Evolutionary conservation across 2,888 invertebrate species (phyloP).

Genomic region (Muschampia plurimacula): DNA sequence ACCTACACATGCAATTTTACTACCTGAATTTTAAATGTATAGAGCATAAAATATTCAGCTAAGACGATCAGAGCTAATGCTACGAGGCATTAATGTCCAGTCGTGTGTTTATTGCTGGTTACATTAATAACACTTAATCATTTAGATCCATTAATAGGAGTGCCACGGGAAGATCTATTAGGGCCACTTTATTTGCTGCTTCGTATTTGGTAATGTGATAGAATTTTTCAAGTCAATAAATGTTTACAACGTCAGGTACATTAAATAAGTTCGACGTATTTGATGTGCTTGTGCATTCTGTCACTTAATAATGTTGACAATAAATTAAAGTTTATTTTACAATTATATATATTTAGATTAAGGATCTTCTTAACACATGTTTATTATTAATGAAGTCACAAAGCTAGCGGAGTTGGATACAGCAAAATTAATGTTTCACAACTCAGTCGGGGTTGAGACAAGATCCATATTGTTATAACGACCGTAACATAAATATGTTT

Average conservation of each 20-base stretch:
- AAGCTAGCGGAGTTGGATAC: slow-evolving; percentile 7
- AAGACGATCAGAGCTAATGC: slow-evolving; percentile 61
- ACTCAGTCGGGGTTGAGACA: slow-evolving; percentile 51
- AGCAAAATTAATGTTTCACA: slow-evolving; percentile 21
- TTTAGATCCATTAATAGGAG: slow-evolving; percentile 60
- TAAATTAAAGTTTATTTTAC: slow-evolving; percentile 2
- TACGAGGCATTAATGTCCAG: slow-evolving; percentile 64
- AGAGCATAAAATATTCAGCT: slow-evolving; percentile 51
- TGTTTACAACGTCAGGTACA: background rate
- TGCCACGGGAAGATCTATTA: slow-evolving; percentile 58
- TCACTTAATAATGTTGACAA: slow-evolving; percentile 5
- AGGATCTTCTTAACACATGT: slow-evolving; percentile 2
- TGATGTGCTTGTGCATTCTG: background rate
- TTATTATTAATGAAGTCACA: slow-evolving; percentile 25
- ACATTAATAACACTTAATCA: slow-evolving; percentile 73
- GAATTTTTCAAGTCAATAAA: slow-evolving; percentile 1
- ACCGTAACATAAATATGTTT: slow-evolving; percentile 66
- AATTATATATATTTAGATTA: slow-evolving; percentile 25
- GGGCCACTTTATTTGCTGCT: slow-evolving; percentile 45
- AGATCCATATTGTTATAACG: slow-evolving; percentile 52
- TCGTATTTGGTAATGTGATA: slow-evolving; percentile 11
- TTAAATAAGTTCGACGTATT: background rate
- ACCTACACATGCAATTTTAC: slow-evolving; percentile 39
- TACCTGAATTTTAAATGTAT: slow-evolving; percentile 40
- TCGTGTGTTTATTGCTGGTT: slow-evolving; percentile 61